These are phyloP conservation scores for Antennarius striatus DNA, from an alignment of 2,113 vertebrate species.

Conservation along the genomic window DNA sequence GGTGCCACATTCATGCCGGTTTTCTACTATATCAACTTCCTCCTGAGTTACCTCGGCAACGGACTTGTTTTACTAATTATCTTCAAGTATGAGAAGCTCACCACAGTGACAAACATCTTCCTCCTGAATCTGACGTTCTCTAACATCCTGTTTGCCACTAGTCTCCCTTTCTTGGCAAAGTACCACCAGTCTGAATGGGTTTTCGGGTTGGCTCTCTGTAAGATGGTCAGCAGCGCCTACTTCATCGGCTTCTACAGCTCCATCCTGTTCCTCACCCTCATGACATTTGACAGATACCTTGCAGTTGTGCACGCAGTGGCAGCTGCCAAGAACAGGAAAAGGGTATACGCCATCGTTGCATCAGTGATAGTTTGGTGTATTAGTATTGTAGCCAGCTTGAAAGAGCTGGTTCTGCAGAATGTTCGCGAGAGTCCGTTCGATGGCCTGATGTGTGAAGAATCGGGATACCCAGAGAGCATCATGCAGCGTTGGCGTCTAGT, in stretches of 20 bases:
- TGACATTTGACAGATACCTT: conserved; percentile 83
- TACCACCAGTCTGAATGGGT: conserved; percentile 77
- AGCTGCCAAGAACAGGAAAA: conserved; percentile 65
- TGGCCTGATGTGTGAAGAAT: conserved; percentile 63
- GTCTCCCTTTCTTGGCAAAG: conserved; percentile 78
- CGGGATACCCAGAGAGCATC: background rate
- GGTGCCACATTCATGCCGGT: conserved; percentile 65
- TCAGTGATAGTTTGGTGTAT: conserved; percentile 69
- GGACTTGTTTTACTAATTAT: conserved; percentile 78
- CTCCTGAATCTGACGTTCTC: conserved; percentile 81
- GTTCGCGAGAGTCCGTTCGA: accelerated
- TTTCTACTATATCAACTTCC: conserved; percentile 76
- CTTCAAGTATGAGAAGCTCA: conserved; percentile 77
- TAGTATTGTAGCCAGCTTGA: conserved; percentile 74
- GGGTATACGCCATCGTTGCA: conserved; percentile 51
- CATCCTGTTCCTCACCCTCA: conserved; percentile 82
- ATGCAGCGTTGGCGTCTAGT: conserved; percentile 67
- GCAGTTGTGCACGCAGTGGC: conserved; percentile 79
- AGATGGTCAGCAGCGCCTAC: conserved; percentile 75
- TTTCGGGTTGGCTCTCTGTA: conserved; percentile 76
- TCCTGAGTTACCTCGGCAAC: conserved; percentile 78
- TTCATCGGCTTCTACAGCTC: conserved; percentile 82
- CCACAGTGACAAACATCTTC: conserved; percentile 79
- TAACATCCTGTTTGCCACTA: conserved; percentile 78
- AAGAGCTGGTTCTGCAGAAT: conserved; percentile 71